These are phyloP conservation scores for Pseudomyrmex cubaensis DNA, from an alignment of 1,140 invertebrate genomes.

Conservation along the genomic window DNA sequence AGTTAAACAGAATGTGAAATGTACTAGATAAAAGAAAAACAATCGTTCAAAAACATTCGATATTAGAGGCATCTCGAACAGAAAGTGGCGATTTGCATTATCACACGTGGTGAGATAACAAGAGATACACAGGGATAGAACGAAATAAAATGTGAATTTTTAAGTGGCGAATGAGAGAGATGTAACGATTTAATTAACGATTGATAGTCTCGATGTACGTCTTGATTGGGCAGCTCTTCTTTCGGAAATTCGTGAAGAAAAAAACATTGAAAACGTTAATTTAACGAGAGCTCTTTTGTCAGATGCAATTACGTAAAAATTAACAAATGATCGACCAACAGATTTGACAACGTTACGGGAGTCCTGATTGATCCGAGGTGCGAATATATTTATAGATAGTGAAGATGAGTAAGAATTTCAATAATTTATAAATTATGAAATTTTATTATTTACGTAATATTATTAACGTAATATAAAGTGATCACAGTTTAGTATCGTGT, in stretches of 20 bases:
- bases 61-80: constrained; percentile 22
- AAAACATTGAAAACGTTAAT: too few relatives aligned
- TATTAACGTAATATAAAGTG: too few relatives aligned
- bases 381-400: too few relatives aligned
- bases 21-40: neutral
- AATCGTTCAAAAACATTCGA: constrained; percentile 30
- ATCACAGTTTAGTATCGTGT: too few relatives aligned
- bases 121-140: neutral
- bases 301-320: too few relatives aligned
- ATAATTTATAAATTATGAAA: neutral
- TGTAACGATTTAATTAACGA: constrained; percentile 7
- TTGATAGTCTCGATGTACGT: neutral
- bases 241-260: too few relatives aligned
- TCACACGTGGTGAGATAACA: neutral
- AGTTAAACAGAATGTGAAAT: constrained; percentile 56
- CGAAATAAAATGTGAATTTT: constrained; percentile 1
- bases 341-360: too few relatives aligned
- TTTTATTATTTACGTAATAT: neutral
- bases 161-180: constrained; percentile 1
- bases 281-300: too few relatives aligned
- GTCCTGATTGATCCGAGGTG: too few relatives aligned
- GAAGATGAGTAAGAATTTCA: too few relatives aligned
- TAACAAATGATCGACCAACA: too few relatives aligned
- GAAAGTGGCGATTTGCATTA: constrained; percentile 50
- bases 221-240: too few relatives aligned